These are phyloP conservation scores for Drosophila eugracilis DNA, from an alignment of 1,140 invertebrate species.

Conservation along the genomic window DNA sequence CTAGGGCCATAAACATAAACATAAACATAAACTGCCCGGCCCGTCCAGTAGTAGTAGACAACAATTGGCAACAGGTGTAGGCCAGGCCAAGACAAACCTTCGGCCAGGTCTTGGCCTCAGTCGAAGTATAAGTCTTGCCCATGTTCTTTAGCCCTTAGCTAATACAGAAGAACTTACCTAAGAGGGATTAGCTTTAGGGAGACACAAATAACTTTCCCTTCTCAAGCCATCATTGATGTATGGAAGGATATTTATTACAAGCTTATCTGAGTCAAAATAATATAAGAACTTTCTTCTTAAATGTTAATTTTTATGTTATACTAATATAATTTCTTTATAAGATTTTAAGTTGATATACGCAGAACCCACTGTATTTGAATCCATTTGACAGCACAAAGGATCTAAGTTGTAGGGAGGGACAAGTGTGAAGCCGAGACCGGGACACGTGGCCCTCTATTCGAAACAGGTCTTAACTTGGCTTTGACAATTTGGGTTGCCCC, in stretches of 20 bases:
- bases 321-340: too few relatives aligned
- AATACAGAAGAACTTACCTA: slow-evolving; percentile 13
- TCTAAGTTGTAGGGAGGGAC: slow-evolving; percentile 18
- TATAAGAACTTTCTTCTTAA: too few relatives aligned
- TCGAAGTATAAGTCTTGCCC: slow-evolving; percentile 3
- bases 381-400: slow-evolving; percentile 54
- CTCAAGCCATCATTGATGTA: too few relatives aligned
- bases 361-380: slow-evolving; percentile 23
- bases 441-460: slow-evolving; percentile 48
- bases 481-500: slow-evolving; percentile 48
- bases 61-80: slow-evolving; percentile 82
- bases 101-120: slow-evolving; percentile 33
- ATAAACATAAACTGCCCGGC: slow-evolving; percentile 66
- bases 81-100: slow-evolving; percentile 56
- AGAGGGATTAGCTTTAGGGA: not conserved
- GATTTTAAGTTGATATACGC: too few relatives aligned
- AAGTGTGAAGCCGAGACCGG: slow-evolving; percentile 53
- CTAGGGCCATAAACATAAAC: slow-evolving; percentile 70
- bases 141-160: slow-evolving; percentile 61
- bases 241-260: too few relatives aligned
- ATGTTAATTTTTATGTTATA: too few relatives aligned
- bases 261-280: too few relatives aligned
- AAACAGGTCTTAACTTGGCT: slow-evolving; percentile 52
- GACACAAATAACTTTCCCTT: too few relatives aligned
- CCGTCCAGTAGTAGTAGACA: slow-evolving; percentile 33